Evolutionary conservation across 2,797 vertebrate genomes (phyloP).

Genomic region (Acanthurus leucopareius): DNA sequence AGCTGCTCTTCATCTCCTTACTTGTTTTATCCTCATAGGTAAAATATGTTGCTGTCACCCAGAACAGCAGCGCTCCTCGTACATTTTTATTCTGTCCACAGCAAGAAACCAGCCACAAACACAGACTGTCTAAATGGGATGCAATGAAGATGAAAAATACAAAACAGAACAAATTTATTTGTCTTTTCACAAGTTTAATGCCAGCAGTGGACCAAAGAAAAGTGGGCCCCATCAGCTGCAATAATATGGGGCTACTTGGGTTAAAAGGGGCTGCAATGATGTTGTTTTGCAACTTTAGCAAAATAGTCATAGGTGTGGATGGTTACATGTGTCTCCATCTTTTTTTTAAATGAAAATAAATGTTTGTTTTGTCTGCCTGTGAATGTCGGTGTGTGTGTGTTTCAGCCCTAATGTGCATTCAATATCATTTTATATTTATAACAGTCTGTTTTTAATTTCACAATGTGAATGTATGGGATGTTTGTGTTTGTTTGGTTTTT

Average conservation of each 20-base stretch:
- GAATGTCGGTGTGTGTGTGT: constrained; percentile 73
- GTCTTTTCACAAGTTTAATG: constrained; percentile 50
- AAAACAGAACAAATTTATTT: constrained; percentile 24
- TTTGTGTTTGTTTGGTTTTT: constrained; percentile 85
- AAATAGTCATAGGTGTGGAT: constrained; percentile 54
- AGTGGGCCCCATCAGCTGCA: constrained; percentile 63
- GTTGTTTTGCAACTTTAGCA: constrained; percentile 59
- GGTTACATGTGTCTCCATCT: constrained; percentile 44
- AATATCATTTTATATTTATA: constrained; percentile 95
- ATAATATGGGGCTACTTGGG: constrained; percentile 4
- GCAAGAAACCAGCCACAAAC: constrained; percentile 49
- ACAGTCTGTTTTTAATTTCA: constrained; percentile 86
- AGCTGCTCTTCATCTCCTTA: constrained; percentile 79
- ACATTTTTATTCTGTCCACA: constrained; percentile 51
- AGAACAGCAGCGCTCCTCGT: constrained; percentile 59
- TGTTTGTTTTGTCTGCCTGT: constrained; percentile 66
- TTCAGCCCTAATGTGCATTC: constrained; percentile 90
- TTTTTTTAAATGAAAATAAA: constrained; percentile 40
- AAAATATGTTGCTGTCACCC: constrained; percentile 66
- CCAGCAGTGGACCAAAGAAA: constrained; percentile 70
- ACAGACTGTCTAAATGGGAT: constrained; percentile 54
- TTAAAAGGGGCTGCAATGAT: constrained; percentile 57
- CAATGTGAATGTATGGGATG: constrained; percentile 93
- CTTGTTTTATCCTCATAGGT: constrained; percentile 62
- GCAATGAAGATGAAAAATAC: constrained; percentile 52